These are phyloP conservation scores for Morelia viridis DNA, from an alignment of 2,797 vertebrate genomes.

Conservation along the genomic window DNA sequence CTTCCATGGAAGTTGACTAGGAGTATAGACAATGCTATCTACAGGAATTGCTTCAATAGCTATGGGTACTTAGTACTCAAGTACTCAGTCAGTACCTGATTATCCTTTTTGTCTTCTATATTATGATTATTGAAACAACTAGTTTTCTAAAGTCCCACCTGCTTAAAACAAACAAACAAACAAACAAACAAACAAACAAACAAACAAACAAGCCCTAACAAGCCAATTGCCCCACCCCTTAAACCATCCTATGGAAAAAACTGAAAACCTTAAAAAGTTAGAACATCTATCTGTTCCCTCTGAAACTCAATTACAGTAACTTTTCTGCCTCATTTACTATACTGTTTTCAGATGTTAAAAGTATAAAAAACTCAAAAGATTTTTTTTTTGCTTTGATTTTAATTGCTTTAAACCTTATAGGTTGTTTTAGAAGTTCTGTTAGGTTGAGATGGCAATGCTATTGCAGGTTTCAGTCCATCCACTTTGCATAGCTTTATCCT, in stretches of 20 bases:
- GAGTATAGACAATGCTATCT: too few species aligned
- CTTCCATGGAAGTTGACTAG: too few species aligned
- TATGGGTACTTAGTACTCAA: too few species aligned
- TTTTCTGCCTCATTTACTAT: background rate
- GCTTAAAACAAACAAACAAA: background rate
- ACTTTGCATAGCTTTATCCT: background rate
- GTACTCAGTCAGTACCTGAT: too few species aligned
- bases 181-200: background rate
- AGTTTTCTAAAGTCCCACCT: too few species aligned
- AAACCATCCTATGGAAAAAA: background rate
- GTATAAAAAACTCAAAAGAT: background rate
- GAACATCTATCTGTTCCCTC: background rate
- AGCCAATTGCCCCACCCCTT: background rate
- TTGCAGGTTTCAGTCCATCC: background rate
- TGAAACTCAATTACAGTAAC: background rate
- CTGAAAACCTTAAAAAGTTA: background rate
- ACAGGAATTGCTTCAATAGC: too few species aligned
- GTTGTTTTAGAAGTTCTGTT: background rate
- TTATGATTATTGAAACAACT: too few species aligned
- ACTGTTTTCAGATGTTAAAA: background rate
- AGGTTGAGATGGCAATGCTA: background rate
- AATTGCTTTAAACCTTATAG: background rate
- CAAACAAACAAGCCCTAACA: background rate
- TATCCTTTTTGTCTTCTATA: too few species aligned
- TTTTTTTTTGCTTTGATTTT: background rate